phyloP scores from a whole-genome alignment of 2,797 vertebrate species.

The Siniperca undulata region DNA sequence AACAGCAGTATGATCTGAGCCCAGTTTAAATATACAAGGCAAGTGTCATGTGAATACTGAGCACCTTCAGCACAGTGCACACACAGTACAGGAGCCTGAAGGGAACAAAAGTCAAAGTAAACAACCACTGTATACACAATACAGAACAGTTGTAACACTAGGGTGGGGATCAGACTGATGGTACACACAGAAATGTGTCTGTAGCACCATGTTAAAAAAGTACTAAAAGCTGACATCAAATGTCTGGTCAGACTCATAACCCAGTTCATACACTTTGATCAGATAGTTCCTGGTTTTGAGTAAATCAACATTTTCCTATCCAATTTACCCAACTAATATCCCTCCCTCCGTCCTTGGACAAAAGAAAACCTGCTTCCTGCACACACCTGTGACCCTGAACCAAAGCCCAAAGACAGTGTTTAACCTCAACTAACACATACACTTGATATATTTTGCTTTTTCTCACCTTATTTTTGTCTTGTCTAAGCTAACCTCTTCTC shows the following conservation, averaged over 20 bases:
- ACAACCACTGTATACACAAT: not conserved
- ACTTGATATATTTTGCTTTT: too few species aligned
- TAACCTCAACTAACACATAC: too few species aligned
- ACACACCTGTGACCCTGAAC: too few species aligned
- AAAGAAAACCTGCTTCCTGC: too few species aligned
- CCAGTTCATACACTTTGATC: too few species aligned
- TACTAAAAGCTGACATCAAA: not conserved
- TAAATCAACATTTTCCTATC: too few species aligned
- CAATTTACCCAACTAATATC: too few species aligned
- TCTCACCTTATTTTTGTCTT: too few species aligned
- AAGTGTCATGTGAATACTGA: not conserved
- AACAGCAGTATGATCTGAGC: not conserved
- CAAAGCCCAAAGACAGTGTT: too few species aligned
- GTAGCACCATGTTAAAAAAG: not conserved
- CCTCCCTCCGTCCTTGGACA: too few species aligned
- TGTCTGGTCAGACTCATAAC: not conserved
- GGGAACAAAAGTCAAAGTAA: not conserved
- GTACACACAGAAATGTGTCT: not conserved
- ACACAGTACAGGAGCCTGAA: not conserved
- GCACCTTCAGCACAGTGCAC: not conserved
- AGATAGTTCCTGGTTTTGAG: not conserved
- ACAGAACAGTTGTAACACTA: not conserved
- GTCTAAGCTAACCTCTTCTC: too few species aligned
- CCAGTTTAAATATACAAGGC: not conserved
- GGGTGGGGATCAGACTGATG: not conserved